Evolutionary conservation across 2,797 vertebrate genomes (phyloP), one percentile per base, ranked within the genome.

Genomic region (Percopsis omiscomaycus): DNA sequence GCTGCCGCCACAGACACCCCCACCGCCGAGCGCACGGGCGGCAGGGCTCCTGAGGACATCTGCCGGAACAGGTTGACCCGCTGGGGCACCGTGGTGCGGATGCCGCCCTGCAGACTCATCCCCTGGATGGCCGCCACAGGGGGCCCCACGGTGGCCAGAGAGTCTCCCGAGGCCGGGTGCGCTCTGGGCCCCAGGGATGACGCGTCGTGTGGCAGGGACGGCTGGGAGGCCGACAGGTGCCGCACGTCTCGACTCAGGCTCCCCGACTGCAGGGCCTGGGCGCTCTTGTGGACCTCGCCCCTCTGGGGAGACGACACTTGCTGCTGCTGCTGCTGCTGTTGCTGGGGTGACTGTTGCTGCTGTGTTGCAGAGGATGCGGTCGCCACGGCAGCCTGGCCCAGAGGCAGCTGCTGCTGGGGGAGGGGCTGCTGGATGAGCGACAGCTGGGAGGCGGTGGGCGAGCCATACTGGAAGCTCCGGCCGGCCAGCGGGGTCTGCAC

Each of bases 31-130:
- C 96, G 94, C 61, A 92, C 92, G 0, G 96, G 96, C 9, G 96
- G 96, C 68, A 98, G 87, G 52, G 97, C 95, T 77, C 96, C 96
- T 1, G 97, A 98, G 0, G 96, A 98, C 97, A 98, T 98, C 91
- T 98, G 97, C 58, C 96, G 93, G 90, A 98, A 98, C 55, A 98
- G 92, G 28, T 94, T 93, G 82, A 98, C 94, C 68, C 95, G 89
- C 84, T 94, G 96, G 1, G 96, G 96, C 56, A 98, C 94, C 0
- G 92, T 92, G 89, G 91, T 91, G 80, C 95, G 92, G 79, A 90
- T 89, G 60, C 91, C 88, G 0, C 93, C 86, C 58, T 94, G 95
- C 69, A 94, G 89, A 83, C 82, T 90, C 67, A 94, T 82, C 74
- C 93, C 81, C 29, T 93, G 89, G n/a, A 93, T 89, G 13, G 88